phyloP scores from a whole-genome alignment of 2,113 vertebrate genomes.

The Carassius auratus region DNA sequence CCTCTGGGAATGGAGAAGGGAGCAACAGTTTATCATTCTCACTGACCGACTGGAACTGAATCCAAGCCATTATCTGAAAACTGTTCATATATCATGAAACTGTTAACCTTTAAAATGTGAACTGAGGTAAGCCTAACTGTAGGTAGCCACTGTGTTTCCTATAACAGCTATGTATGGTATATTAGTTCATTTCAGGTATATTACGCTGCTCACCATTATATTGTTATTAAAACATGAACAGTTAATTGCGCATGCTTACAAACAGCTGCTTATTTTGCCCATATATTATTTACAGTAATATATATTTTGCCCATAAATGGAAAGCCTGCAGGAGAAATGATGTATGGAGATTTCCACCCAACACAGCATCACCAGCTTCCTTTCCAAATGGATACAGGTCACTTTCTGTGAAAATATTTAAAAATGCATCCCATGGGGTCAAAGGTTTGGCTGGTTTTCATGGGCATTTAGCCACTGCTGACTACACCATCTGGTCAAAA shows the following conservation, averaged over 20 bases:
- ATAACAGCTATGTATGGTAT: background rate
- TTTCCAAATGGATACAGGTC: conserved; percentile 76
- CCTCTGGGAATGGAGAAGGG: conserved; percentile 69
- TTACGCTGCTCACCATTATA: background rate
- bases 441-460: background rate
- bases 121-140: background rate
- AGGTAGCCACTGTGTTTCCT: background rate
- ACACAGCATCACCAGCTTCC: conserved; percentile 70
- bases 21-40: conserved; percentile 76
- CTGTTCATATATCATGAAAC: conserved; percentile 56
- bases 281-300: conserved; percentile 32
- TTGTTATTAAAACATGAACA: background rate
- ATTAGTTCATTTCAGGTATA: background rate
- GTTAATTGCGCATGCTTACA: conserved; percentile 71
- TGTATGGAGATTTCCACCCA: conserved; percentile 80
- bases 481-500: background rate
- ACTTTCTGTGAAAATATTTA: conserved; percentile 67
- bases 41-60: conserved; percentile 75
- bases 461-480: background rate
- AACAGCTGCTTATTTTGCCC: conserved; percentile 74
- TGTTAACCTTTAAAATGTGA: background rate
- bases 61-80: conserved; percentile 82
- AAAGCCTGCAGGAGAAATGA: conserved; percentile 73
- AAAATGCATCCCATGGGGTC: background rate
- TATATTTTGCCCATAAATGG: conserved; percentile 76